Evolutionary conservation across 2,113 vertebrate species (phyloP).

Genomic region (Hucho hucho): DNA sequence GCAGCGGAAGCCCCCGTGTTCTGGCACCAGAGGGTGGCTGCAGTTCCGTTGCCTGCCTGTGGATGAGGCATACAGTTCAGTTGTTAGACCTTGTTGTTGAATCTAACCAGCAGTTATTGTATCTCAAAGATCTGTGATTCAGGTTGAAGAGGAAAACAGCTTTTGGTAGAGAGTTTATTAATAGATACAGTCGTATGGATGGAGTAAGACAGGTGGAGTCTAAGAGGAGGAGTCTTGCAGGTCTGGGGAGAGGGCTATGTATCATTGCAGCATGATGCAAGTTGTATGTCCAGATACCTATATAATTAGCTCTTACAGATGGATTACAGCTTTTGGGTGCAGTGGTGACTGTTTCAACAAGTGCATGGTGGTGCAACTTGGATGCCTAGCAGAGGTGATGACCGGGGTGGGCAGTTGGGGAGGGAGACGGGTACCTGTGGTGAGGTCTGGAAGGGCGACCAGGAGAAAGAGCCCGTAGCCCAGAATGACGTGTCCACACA

Average conservation of each 20-base stretch:
- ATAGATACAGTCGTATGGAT: no score
- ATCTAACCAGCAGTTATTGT: no score
- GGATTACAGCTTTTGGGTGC: no score
- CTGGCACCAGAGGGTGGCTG: conserved; percentile 64
- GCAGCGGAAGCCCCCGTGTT: conserved; percentile 73
- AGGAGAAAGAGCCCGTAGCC: conserved; percentile 60
- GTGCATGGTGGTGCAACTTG: no score
- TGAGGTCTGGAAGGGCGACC: conserved; percentile 46
- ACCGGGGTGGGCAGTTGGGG: background rate
- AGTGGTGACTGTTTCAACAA: no score
- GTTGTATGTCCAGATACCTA: no score
- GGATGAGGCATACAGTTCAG: background rate
- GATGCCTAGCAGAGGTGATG: no score
- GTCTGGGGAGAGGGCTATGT: conserved; percentile 13
- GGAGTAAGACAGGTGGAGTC: no score
- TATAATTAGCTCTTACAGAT: background rate
- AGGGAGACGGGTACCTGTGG: conserved; percentile 55
- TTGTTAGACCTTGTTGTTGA: background rate
- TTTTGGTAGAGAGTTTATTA: no score
- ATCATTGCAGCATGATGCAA: background rate
- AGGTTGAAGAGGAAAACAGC: no score
- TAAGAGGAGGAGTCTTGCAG: no score
- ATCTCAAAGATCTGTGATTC: no score
- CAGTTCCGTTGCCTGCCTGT: conserved; percentile 66
- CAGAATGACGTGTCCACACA: conserved; percentile 53